Evolutionary conservation across 37 sponge, comb jelly and placozoan genomes (phyloP), one percentile per base, ranked within the genome.

Genomic region (Dysidea cf. avara): DNA sequence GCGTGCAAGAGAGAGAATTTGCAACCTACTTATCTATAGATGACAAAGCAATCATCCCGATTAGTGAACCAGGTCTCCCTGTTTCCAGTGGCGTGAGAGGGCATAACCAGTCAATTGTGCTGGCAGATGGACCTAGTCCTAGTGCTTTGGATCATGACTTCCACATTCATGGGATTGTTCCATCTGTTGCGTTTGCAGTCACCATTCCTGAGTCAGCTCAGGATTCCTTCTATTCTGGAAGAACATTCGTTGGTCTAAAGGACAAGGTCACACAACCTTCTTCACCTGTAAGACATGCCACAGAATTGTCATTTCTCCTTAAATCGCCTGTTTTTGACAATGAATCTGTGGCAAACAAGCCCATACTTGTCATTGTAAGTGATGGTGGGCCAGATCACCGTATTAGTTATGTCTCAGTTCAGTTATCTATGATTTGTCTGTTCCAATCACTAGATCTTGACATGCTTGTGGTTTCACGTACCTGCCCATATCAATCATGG

Each of bases 401-500:
- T 28, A 57, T 57, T 57, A 57, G 28, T 20, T 57, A 57, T 57
- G 59, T 28, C 24, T 57, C 59, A n/a, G 59, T 57, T 9, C 59
- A 57, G 21, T 22, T 57, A 57, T 9, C 59, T 57, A 18, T 57
- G 59, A 11, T 57, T 57, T 57, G 59, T 57, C 51, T 77, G n/a
- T 77, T 77, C 30, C 28, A 35, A 17, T 9, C 30, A 25, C 56
- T 77, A 18, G 30, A 77, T 47, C 34, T 62, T 31, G 77, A 77
- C 54, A 66, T 77, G 51, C 36, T 77, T 13, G 28, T 64, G 34
- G 66, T 56, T 54, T 38, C 66, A 20, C 24, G 63, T 20, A 76
- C 77, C 17, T 63, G 66, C 38, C 64, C 77, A 13, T 76, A 63
- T 31, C 77, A 76, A 30, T 40, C 47, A 14, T 76, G 77, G 66